Percentiles rank a stretch among this genome's conserved stretches.
phyloP scores from a whole-genome alignment of 2,113 vertebrate genomes.

The Aptenodytes patagonicus region DNA sequence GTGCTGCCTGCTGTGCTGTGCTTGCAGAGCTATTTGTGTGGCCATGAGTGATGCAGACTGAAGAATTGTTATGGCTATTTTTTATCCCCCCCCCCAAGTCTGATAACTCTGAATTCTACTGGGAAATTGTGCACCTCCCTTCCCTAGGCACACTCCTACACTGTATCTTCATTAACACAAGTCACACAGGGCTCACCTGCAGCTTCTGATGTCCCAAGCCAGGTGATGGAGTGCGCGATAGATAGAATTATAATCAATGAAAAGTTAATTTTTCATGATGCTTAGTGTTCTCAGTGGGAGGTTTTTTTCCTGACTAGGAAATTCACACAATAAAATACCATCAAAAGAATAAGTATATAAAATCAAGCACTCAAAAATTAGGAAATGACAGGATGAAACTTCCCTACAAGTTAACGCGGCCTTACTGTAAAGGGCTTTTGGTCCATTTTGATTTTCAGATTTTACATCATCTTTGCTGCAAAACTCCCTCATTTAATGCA shows the following conservation, averaged over 20 bases:
- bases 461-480: background rate
- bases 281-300: background rate
- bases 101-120: background rate
- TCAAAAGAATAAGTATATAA: background rate
- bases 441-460: background rate
- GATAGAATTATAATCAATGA: background rate
- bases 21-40: background rate
- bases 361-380: background rate
- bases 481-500: background rate
- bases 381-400: background rate
- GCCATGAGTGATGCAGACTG: background rate
- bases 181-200: background rate
- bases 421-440: background rate
- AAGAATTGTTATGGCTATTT: background rate
- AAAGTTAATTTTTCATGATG: background rate
- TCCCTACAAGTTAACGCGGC: accelerated
- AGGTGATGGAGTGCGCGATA: background rate
- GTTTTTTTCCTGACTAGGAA: background rate
- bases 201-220: background rate
- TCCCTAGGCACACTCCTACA: background rate
- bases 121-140: background rate
- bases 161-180: background rate
- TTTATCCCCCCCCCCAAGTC: background rate
- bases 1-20: background rate
- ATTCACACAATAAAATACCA: background rate